Evolutionary conservation across 2,113 vertebrate genomes (phyloP), one percentile per base, ranked within the genome.

Genomic region (Syrmaticus mikado): DNA sequence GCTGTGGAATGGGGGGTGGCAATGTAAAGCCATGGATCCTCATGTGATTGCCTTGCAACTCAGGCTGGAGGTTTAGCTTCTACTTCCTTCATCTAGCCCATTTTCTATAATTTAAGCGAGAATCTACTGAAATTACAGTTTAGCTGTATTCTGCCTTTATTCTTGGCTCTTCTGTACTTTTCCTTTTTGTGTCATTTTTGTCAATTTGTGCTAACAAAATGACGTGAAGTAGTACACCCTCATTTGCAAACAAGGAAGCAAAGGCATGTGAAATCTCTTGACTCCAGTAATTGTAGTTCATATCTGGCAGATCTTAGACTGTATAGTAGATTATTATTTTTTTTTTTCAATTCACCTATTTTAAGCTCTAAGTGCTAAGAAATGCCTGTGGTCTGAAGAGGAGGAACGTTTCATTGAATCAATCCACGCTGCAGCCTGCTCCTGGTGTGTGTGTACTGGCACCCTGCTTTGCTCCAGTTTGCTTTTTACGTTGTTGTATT

Each of bases 381-480:
- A 87, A 60, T 30, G 11, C 8, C 55, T 76, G 34, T 3, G 24
- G 34, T 61, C 36, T 73, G 34, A 79, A 82, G 34, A 77, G 67
- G 12, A 80, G 52, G 15, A 20, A 58, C 66, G n/a, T 6, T 50
- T 76, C 28, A 16, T 46, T 82, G 55, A 66, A 40, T 58, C 25
- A 72, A 64, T 50, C 74, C 71, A 70, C 3, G 9, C 25, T 52
- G 46, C 34, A 62, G 10, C 34, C 61, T 40, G 15, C 45, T 91
- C 52, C 80, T 82, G 8, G 25, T 87, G 66, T 41, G 78, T 11
- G 16, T n/a, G 9, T 55, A 18, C 64, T 10, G 40, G 18, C 52
- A 43, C 8, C 30, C 32, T 11, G 34, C 1, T 70, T 1, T 7
- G 24, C 45, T 57, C 0, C n/a, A 2, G 36, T 60, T 85, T 7